Percentiles rank a stretch among this genome's conserved stretches.
These are phyloP conservation scores for Luffia ferchaultella DNA, from an alignment of 2,888 invertebrate genomes.

Conservation along the genomic window DNA sequence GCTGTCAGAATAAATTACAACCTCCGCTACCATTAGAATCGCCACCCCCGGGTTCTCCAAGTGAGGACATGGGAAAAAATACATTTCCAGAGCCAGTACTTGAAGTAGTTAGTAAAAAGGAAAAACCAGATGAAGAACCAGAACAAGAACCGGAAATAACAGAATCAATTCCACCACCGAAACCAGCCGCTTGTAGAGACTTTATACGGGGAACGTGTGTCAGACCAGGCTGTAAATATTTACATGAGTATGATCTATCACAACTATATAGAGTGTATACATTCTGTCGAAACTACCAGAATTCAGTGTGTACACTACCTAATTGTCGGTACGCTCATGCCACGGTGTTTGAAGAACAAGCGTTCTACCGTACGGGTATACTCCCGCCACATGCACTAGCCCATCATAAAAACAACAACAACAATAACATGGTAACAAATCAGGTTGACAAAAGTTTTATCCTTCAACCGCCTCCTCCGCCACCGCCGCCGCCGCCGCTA, in stretches of 20 bases:
- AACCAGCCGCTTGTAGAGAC: conserved; percentile 30
- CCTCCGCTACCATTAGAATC: neutral
- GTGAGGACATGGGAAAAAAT: neutral
- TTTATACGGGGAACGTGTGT: conserved; percentile 36
- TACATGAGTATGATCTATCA: conserved; percentile 30
- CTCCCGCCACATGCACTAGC: conserved; percentile 31
- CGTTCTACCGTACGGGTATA: conserved; percentile 32
- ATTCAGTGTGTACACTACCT: conserved; percentile 26
- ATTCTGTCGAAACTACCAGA: conserved; percentile 43
- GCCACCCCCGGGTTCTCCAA: neutral
- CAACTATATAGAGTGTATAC: conserved; percentile 34
- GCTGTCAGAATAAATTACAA: neutral
- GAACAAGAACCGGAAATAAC: neutral
- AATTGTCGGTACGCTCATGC: conserved; percentile 45
- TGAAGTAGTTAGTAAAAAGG: neutral
- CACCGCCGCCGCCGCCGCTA: neutral
- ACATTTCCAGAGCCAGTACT: neutral
- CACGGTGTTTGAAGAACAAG: conserved; percentile 37
- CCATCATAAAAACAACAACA: conserved; percentile 24
- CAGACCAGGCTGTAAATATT: conserved; percentile 28
- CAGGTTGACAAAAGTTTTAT: neutral
- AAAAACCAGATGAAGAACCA: neutral
- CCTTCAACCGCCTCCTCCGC: neutral
- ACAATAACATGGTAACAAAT: neutral
- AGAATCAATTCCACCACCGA: neutral